A percentile compares a stretch with the other conserved stretches of the same genome.
Conservation (phyloP, 2,888 invertebrate species). For the Eubasilissa splendida region DNA sequence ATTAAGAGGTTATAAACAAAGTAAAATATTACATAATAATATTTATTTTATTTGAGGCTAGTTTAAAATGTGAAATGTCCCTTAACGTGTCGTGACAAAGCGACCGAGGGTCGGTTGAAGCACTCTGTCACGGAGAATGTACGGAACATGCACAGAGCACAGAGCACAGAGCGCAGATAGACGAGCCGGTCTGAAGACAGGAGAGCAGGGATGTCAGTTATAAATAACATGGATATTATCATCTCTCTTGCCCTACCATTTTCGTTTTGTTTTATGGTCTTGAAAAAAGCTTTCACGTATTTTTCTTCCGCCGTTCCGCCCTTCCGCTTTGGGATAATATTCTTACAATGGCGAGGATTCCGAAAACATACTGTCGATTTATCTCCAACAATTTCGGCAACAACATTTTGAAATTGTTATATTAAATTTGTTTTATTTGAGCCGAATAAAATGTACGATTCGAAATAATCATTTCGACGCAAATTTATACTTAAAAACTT, state of each 20-base stretch:
- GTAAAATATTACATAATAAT: too few relatives aligned
- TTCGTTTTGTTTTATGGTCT: conserved; percentile 58
- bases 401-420: conserved; percentile 14
- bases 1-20: too few relatives aligned
- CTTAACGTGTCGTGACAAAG: not conserved
- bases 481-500: too few relatives aligned
- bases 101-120: not conserved
- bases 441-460: too few relatives aligned
- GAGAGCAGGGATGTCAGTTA: conserved; percentile 54
- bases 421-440: too few relatives aligned
- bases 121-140: not conserved
- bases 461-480: too few relatives aligned
- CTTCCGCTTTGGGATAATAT: conserved; percentile 50
- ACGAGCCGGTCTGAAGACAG: conserved; percentile 46
- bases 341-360: conserved; percentile 51
- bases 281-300: conserved; percentile 54
- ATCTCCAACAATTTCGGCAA: conserved; percentile 36
- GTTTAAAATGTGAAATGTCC: too few relatives aligned
- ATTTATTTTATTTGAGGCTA: too few relatives aligned
- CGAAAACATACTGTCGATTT: conserved; percentile 55
- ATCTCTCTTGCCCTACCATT: conserved; percentile 54
- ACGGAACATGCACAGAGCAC: not conserved
- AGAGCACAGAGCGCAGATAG: not conserved
- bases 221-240: conserved; percentile 58
- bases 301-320: conserved; percentile 48